Evolutionary conservation across 1,140 invertebrate genomes (phyloP).

Genomic region (Brachionus asplanchnoidis): DNA sequence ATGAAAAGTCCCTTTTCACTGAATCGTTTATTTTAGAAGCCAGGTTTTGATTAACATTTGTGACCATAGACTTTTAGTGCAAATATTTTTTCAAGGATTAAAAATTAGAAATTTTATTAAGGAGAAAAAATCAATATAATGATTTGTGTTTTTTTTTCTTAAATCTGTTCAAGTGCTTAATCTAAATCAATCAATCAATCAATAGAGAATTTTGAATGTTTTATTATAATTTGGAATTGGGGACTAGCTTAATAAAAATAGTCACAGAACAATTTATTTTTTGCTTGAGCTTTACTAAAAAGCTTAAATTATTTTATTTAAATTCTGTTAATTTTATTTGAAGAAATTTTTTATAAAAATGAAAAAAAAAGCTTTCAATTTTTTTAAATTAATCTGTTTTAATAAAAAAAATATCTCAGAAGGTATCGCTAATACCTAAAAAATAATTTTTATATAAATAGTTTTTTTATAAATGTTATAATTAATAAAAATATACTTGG

Average conservation of each 20-base stretch:
- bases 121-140: neutral
- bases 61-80: neutral
- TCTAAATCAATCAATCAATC: neutral
- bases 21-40: neutral
- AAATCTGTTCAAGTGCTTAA: neutral
- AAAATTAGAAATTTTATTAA: neutral
- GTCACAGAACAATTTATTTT: neutral
- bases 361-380: too few species aligned
- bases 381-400: too few species aligned
- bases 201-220: neutral
- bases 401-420: too few species aligned
- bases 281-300: too few species aligned
- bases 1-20: neutral
- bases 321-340: too few species aligned
- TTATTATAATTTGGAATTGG: neutral
- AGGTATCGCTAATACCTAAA: too few species aligned
- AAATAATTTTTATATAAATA: too few species aligned
- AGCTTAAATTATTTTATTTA: too few species aligned
- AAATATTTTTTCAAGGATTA: constrained; percentile 5
- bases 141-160: neutral
- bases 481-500: too few species aligned
- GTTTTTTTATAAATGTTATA: too few species aligned
- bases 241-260: neutral
- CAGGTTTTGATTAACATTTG: neutral
- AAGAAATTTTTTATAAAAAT: too few species aligned